Conservation (phyloP, 2,888 invertebrate genomes). For the Sicus ferrugineus region DNA sequence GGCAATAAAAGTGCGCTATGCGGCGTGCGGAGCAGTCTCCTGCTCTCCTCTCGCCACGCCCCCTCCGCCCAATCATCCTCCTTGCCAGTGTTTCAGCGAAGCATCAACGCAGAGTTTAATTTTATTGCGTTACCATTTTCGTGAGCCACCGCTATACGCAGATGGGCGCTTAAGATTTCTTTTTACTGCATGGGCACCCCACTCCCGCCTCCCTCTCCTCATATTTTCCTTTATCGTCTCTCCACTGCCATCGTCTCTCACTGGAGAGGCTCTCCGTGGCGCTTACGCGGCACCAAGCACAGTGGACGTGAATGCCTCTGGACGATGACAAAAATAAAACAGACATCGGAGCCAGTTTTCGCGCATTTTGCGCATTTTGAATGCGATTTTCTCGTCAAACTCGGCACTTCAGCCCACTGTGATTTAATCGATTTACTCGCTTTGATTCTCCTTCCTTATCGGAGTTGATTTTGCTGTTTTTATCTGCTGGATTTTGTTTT, state of each 20-base stretch:
- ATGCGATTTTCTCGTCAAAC: no score
- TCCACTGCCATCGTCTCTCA: background rate
- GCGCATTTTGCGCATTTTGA: no score
- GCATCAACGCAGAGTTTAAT: background rate
- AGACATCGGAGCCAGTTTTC: no score
- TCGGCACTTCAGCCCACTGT: background rate
- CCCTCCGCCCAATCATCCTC: background rate
- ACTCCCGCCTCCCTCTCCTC: background rate
- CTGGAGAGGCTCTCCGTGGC: background rate
- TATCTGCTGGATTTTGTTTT: background rate
- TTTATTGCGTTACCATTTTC: background rate
- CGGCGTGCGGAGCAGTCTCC: background rate
- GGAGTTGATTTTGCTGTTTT: conserved; percentile 16
- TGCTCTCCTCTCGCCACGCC: background rate
- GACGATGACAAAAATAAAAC: no score
- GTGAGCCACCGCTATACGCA: no score
- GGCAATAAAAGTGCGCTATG: background rate
- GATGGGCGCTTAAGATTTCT: no score
- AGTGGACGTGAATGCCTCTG: no score
- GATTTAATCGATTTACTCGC: conserved; percentile 25
- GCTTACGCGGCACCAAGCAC: no score
- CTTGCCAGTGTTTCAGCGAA: background rate
- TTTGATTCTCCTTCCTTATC: conserved; percentile 20
- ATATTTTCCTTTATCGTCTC: background rate
- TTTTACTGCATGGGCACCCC: no score